Percentiles rank a stretch among this genome's conserved stretches.
Conservation (phyloP, 2,113 vertebrate species). For the Clarias magur region DNA sequence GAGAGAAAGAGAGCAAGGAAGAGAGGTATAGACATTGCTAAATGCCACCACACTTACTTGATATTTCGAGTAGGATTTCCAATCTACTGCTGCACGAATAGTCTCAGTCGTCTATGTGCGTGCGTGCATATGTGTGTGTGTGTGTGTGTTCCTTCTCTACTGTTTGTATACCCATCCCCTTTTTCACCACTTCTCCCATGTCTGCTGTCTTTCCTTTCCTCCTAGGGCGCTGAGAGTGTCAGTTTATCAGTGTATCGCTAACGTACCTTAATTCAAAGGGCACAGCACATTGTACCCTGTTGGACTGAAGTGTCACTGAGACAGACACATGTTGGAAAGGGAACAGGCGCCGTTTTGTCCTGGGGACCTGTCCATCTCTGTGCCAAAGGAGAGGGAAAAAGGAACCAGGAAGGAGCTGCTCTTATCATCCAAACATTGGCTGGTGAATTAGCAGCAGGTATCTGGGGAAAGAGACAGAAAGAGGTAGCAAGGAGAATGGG, state of each 20-base stretch:
- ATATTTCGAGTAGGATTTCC: conserved; percentile 56
- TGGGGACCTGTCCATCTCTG: conserved; percentile 78
- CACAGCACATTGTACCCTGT: conserved; percentile 65
- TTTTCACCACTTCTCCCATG: conserved; percentile 20
- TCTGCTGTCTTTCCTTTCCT: conserved; percentile 38
- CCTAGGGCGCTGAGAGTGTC: conserved; percentile 56
- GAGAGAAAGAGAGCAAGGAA: conserved; percentile 33
- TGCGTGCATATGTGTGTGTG: conserved; percentile 42
- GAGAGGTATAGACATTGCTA: conserved; percentile 55
- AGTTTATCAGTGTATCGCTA: conserved; percentile 78
- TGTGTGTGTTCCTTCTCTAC: conserved; percentile 24
- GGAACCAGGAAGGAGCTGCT: conserved; percentile 62
- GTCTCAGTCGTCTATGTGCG: conserved; percentile 25
- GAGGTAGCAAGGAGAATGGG: conserved; percentile 46
- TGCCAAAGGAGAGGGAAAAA: conserved; percentile 53
- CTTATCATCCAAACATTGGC: conserved; percentile 83
- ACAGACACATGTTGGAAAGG: conserved; percentile 75
- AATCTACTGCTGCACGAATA: conserved; percentile 50
- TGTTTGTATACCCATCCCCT: conserved; percentile 15
- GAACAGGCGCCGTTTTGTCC: conserved; percentile 65
- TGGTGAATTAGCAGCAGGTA: conserved; percentile 85
- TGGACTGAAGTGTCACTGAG: conserved; percentile 68
- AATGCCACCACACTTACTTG: conserved; percentile 61
- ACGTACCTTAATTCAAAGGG: conserved; percentile 76
- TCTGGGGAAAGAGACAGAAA: conserved; percentile 69